These are phyloP conservation scores for Timandra comae DNA, from an alignment of 2,888 invertebrate species.

Conservation along the genomic window DNA sequence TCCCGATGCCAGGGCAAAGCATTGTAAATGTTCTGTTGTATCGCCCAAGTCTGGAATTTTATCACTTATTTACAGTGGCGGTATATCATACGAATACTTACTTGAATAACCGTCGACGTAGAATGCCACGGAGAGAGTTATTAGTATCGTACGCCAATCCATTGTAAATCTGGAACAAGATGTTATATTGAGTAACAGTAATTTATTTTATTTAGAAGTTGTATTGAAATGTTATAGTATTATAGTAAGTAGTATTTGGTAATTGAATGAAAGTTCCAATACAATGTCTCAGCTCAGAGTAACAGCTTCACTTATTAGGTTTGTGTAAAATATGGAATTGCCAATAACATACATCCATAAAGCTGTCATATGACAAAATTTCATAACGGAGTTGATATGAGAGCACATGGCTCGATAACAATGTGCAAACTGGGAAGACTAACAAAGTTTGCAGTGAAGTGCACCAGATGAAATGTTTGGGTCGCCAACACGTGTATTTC, in stretches of 20 bases:
- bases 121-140: slow-evolving; percentile 46
- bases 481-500: slow-evolving; percentile 52
- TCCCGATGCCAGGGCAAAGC: slow-evolving; percentile 13
- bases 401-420: slow-evolving; percentile 16
- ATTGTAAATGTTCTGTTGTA: slow-evolving; percentile 9
- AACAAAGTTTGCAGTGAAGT: slow-evolving; percentile 38
- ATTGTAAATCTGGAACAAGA: slow-evolving; percentile 56
- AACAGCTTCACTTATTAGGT: slow-evolving; percentile 6
- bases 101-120: slow-evolving; percentile 67
- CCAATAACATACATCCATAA: slow-evolving; percentile 11
- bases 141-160: slow-evolving; percentile 59
- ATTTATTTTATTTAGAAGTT: background rate
- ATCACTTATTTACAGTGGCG: too few species aligned
- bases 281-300: too few species aligned
- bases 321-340: slow-evolving; percentile 6
- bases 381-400: slow-evolving; percentile 5
- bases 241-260: too few species aligned
- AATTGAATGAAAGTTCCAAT: too few species aligned
- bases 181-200: slow-evolving; percentile 17
- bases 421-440: slow-evolving; percentile 30
- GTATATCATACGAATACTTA: slow-evolving; percentile 32
- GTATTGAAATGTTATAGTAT: slow-evolving; percentile 4
- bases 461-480: slow-evolving; percentile 43
- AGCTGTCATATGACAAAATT: slow-evolving; percentile 7
- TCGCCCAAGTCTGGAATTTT: too few species aligned